These are phyloP conservation scores for Rotaria sp. DNA, from an alignment of 2,888 invertebrate species.

Conservation along the genomic window DNA sequence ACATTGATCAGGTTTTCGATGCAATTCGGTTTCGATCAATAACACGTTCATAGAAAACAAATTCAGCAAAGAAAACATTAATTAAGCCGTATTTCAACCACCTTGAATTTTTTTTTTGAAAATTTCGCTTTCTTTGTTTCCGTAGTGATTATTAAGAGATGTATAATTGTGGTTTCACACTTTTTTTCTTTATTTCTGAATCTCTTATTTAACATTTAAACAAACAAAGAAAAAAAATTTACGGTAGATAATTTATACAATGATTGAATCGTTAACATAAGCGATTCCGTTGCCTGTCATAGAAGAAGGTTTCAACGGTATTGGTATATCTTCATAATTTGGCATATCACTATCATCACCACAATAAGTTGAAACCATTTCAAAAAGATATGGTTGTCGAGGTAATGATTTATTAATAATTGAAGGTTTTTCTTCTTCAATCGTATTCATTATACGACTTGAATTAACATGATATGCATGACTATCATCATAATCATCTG, in stretches of 20 bases:
- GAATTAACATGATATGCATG: conserved; percentile 13
- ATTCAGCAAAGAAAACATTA: not conserved
- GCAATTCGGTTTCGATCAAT: not conserved
- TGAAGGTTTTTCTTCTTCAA: not conserved
- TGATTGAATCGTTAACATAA: conserved; percentile 10
- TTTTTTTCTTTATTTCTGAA: not conserved
- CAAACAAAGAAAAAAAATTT: not conserved
- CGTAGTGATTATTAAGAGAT: not conserved
- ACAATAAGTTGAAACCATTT: conserved; percentile 2
- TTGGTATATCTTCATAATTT: not conserved
- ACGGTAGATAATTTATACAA: not conserved
- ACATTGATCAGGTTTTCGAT: not conserved
- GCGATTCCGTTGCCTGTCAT: not conserved
- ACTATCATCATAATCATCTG: conserved; percentile 15
- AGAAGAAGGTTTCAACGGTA: not conserved
- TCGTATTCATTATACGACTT: not conserved
- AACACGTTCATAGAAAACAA: not conserved
- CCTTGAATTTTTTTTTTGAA: too few relatives aligned
- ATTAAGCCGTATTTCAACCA: too few relatives aligned
- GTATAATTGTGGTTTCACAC: not conserved
- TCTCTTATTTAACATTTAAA: not conserved
- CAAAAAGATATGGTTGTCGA: not conserved
- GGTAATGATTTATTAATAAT: not conserved
- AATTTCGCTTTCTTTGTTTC: not conserved
- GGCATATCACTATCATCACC: conserved; percentile 27